A percentile compares a stretch with the other conserved stretches of the same genome.
Evolutionary conservation across 2,888 invertebrate genomes (phyloP).

Genomic region (Eurytoma californica): DNA sequence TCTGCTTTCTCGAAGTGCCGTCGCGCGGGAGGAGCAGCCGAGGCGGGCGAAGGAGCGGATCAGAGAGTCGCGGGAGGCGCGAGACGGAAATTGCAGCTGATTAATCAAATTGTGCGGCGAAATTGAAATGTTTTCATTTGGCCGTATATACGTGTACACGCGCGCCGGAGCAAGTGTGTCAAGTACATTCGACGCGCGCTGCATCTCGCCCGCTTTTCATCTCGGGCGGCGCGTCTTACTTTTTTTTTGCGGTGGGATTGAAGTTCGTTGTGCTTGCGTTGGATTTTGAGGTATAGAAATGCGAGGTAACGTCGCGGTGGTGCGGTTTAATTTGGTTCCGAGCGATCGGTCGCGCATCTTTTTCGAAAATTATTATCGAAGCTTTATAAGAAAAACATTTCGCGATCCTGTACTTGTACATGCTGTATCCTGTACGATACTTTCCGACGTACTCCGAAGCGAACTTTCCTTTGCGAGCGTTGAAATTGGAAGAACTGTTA

Average conservation of each 20-base stretch:
- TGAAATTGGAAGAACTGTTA: no score
- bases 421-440: no score
- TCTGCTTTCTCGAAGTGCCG: background rate
- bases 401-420: no score
- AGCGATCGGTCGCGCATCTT: background rate
- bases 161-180: conserved; percentile 55
- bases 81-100: conserved; percentile 50
- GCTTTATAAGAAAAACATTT: no score
- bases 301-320: background rate
- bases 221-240: background rate
- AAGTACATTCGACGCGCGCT: conserved; percentile 53
- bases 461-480: no score
- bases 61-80: background rate
- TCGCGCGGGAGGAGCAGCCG: background rate
- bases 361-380: background rate
- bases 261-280: no score
- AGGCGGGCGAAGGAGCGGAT: background rate
- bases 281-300: background rate
- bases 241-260: background rate
- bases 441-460: no score
- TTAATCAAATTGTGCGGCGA: conserved; percentile 39
- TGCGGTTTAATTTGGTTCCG: background rate
- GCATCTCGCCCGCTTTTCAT: conserved; percentile 27
- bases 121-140: conserved; percentile 55
- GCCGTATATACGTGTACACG: conserved; percentile 12